Base-by-base conservation (phyloP, 2,113 vertebrate genomes). In the Steatornis caripensis region DNA sequence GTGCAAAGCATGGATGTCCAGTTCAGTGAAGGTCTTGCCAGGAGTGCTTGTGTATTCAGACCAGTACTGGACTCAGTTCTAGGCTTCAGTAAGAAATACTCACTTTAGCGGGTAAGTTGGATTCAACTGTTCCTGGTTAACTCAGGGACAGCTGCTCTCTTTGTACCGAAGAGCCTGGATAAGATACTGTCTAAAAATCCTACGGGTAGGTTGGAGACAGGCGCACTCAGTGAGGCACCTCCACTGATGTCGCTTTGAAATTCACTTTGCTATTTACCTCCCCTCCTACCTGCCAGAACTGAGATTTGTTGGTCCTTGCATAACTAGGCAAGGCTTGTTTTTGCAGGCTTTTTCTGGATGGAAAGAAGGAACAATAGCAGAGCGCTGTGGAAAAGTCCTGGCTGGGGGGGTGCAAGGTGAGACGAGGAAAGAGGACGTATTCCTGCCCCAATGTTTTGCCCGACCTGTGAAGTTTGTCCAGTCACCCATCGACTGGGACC, bases 281-380 rank as follows among this genome's bases (percentile, higher is more conserved):
- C 58, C 57, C 61, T 89, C 61, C 66, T 82, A 61, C 65, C 80
- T 95, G 94, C 80, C 92, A 89, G 65, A 71, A 53, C 0, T 64
- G 55, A 93, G 86, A 93, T 95, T 78, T 92, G 76, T 64, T 81
- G 85, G 79, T 43, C 92, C 72, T 93, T 96, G 80, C 90, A 84
- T 82, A 95, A 96, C 71, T 84, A 18, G 0, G 51, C 71, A 37
- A 95, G 93, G 78, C 89, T 94, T 96, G 94, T 87, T 95, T 95
- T 91, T 95, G 89, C 90, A 96, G 57, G 69, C 30, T 89, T 87
- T 89, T 87, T 79, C 86, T 91, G 95, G 69, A 87, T 64, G 34
- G 77, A 75, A 82, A 72, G 39, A 57, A 78, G 34, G 49, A 82
- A 79, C 0, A 10, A 68, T 22, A 78, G 76, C 39, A 91, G 36